Evolutionary conservation across 1,140 invertebrate species (phyloP).

Genomic region (Drosophila tropicalis): DNA sequence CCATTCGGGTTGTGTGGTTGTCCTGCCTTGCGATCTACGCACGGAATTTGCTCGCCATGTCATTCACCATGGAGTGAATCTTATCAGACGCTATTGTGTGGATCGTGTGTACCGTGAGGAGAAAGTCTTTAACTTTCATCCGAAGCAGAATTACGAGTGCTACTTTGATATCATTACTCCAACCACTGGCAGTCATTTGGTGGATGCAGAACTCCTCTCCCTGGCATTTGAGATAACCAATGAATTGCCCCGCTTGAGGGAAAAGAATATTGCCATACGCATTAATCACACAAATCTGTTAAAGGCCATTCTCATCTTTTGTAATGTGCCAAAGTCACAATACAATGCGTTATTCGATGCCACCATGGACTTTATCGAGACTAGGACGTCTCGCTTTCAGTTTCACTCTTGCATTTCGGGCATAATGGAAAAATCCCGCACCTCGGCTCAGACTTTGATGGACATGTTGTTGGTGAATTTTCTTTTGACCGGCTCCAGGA

Average conservation of each 20-base stretch:
- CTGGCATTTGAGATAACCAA: slow-evolving; percentile 90
- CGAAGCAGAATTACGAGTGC: slow-evolving; percentile 94
- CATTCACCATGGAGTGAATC: slow-evolving; percentile 91
- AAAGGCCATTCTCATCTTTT: slow-evolving; percentile 90
- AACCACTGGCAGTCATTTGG: slow-evolving; percentile 87
- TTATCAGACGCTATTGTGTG: slow-evolving; percentile 92
- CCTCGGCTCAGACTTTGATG: slow-evolving; percentile 88
- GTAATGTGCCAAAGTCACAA: slow-evolving; percentile 90
- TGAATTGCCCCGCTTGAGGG: slow-evolving; percentile 87
- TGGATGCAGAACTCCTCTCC: slow-evolving; percentile 93
- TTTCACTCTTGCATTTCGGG: slow-evolving; percentile 89
- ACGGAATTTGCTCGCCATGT: slow-evolving; percentile 92
- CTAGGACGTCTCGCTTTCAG: slow-evolving; percentile 88
- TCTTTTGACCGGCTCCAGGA: slow-evolving; percentile 83
- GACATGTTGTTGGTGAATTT: slow-evolving; percentile 90
- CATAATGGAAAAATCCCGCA: slow-evolving; percentile 88
- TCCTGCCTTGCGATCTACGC: slow-evolving; percentile 90
- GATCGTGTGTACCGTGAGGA: slow-evolving; percentile 94
- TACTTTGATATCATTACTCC: slow-evolving; percentile 96
- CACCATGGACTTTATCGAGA: slow-evolving; percentile 83
- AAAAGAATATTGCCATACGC: slow-evolving; percentile 89
- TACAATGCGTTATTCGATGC: slow-evolving; percentile 84
- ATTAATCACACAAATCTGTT: slow-evolving; percentile 93
- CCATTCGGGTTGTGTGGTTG: slow-evolving; percentile 90
- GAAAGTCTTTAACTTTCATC: slow-evolving; percentile 92